These are phyloP conservation scores for Glossosoma conforme DNA, from an alignment of 1,140 invertebrate species.

Conservation along the genomic window DNA sequence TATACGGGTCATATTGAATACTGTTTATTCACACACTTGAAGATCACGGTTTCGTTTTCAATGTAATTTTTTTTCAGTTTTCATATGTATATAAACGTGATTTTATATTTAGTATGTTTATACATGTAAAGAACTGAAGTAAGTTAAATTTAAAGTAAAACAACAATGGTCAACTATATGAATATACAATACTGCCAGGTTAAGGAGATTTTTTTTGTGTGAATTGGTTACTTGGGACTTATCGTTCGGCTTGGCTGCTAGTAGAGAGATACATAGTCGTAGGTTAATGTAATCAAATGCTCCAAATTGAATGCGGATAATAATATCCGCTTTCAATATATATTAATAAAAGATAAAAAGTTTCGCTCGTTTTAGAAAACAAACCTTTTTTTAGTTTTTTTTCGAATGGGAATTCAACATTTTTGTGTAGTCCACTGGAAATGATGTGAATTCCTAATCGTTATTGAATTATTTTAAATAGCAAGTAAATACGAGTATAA, in stretches of 20 bases:
- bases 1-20: neutral
- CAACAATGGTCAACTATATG: neutral
- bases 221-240: too few species aligned
- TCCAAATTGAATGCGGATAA: neutral
- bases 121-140: neutral
- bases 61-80: neutral
- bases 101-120: neutral
- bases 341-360: neutral
- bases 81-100: neutral
- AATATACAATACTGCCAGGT: too few species aligned
- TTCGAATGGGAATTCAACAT: too few species aligned
- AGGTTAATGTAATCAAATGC: neutral
- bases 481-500: too few species aligned
- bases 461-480: too few species aligned
- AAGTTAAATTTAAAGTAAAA: neutral
- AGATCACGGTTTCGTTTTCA: too few species aligned
- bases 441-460: too few species aligned
- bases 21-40: too few species aligned
- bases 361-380: too few species aligned
- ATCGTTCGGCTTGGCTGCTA: neutral
- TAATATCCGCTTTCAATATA: neutral
- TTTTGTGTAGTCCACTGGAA: too few species aligned
- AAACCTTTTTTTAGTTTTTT: too few species aligned
- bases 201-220: too few species aligned
- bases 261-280: neutral